Evolutionary conservation across 2,888 invertebrate species (phyloP).

Genomic region (Philaethria dido): DNA sequence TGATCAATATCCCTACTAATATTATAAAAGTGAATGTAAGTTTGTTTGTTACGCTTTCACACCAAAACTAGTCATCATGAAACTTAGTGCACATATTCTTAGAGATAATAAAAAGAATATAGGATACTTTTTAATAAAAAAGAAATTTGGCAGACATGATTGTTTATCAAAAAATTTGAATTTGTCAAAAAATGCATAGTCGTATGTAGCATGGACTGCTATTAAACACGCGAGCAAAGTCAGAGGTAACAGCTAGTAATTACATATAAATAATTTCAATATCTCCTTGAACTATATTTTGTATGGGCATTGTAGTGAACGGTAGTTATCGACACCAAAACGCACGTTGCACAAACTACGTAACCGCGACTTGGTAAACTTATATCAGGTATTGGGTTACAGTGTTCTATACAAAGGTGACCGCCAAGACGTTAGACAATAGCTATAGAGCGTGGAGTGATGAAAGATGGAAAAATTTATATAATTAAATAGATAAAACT

Average conservation of each 20-base stretch:
- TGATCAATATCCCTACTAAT: background rate
- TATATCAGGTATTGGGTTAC: slow-evolving; percentile 61
- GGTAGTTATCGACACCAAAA: slow-evolving; percentile 52
- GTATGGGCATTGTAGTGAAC: slow-evolving; percentile 49
- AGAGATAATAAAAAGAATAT: no score
- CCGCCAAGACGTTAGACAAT: slow-evolving; percentile 53
- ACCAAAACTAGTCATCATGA: no score
- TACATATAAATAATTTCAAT: background rate
- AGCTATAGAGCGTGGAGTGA: background rate
- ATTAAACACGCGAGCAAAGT: no score
- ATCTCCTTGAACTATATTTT: slow-evolving; percentile 35
- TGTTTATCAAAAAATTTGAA: no score
- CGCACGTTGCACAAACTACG: slow-evolving; percentile 64
- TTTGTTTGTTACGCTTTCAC: no score
- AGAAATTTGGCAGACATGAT: no score
- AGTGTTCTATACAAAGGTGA: slow-evolving; percentile 60
- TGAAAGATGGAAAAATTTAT: background rate
- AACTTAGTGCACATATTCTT: no score
- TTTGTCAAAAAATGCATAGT: no score
- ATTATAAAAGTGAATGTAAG: no score
- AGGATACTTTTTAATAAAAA: no score
- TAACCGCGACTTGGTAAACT: slow-evolving; percentile 68
- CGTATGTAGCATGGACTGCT: no score
- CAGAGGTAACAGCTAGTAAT: no score
- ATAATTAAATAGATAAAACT: background rate